Evolutionary conservation across 2,113 vertebrate genomes (phyloP), one percentile per base, ranked within the genome.

Genomic region (Rhabdornis inornatus): DNA sequence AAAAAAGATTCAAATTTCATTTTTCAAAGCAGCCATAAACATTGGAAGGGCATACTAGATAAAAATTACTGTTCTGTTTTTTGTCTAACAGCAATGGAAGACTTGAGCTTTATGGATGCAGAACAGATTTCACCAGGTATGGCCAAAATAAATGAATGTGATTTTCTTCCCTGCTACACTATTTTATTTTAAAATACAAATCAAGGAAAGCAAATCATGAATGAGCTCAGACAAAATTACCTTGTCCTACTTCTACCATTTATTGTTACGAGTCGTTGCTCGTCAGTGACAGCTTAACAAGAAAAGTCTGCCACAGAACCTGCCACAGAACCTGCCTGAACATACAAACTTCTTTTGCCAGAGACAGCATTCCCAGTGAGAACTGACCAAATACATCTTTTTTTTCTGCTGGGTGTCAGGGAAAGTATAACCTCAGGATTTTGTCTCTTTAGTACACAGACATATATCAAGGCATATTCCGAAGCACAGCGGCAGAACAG

Each of bases 151-250:
- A 83, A 69, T 13, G 3, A 47, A 61, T 3, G 7, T 3, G 10
- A 20, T 21, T 39, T 14, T n/a, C 5, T 65, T 11, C 5, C 9
- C 16, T 16, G 5, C 12, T 78, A 53, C 23, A 18, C 5, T 45
- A 30, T 72, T 94, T 76, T 42, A 70, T 76, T 90, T 95, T 75
- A 82, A 82, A 92, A 94, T 25, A 70, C 33, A 84, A 52, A 91
- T 11, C n/a, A 81, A 13, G 33, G 28, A 89, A 55, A 72, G 19
- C 25, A 89, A 87, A 84, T 44, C 0, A 79, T 52, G 21, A 91
- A 82, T 39, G 12, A 82, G 11, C 5, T 91, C 44, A 50, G 33
- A 47, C 12, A 82, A 92, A 89, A 71, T 39, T 63, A 83, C 39
- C 21, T 69, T 13, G 19, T 91, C 25, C 33, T 84, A 33, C 24